A percentile compares a stretch with the other conserved stretches of the same genome.
Evolutionary conservation across 2,113 vertebrate genomes (phyloP).

Genomic region (Rhea americana): DNA sequence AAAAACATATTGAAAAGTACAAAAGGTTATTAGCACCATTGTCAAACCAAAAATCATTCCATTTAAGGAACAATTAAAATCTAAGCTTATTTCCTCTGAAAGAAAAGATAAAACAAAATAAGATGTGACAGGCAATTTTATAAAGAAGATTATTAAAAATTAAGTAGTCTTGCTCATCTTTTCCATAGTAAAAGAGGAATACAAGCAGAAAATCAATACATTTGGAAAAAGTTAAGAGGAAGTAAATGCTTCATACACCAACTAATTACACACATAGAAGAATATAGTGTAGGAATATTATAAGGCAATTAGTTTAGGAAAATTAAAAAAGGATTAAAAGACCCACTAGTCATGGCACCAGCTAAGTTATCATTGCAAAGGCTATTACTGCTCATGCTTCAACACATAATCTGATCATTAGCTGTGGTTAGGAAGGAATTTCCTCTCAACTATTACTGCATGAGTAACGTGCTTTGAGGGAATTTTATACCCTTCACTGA

Average conservation of each 20-base stretch:
- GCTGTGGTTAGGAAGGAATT: slow-evolving; percentile 6
- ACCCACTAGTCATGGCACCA: neutral
- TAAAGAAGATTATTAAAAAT: neutral
- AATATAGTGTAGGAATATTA: neutral
- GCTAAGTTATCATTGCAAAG: neutral
- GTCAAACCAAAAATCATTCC: neutral
- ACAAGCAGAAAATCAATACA: neutral
- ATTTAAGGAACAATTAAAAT: slow-evolving; percentile 3
- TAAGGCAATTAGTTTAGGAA: neutral
- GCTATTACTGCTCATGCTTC: neutral
- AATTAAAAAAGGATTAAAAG: neutral
- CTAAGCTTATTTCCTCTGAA: neutral
- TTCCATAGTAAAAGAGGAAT: neutral
- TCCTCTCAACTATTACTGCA: neutral
- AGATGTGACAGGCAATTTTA: neutral
- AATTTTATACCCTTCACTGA: neutral
- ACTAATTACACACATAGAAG: neutral
- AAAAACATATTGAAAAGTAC: neutral
- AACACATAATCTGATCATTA: neutral
- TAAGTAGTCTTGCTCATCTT: neutral
- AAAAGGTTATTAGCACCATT: neutral
- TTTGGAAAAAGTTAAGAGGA: neutral
- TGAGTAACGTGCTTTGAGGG: slow-evolving; percentile 11
- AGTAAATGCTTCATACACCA: neutral
- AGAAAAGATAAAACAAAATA: neutral